These are phyloP conservation scores for Sylvilagus bachmani DNA, from an alignment of 2,113 vertebrate species.

Conservation along the genomic window DNA sequence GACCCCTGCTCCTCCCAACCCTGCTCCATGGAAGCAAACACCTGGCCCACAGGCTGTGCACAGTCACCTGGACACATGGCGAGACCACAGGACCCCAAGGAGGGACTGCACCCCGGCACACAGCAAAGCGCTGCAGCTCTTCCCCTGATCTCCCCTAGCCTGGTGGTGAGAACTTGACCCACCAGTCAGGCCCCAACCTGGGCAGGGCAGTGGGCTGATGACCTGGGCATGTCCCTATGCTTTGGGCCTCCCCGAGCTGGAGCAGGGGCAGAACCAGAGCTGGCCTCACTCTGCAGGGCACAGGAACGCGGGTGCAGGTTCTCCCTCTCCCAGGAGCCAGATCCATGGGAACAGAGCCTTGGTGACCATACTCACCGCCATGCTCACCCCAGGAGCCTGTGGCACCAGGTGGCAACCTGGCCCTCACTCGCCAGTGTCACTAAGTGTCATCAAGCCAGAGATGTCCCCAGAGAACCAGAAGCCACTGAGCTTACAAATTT, in stretches of 20 bases:
- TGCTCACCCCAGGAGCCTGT: background rate
- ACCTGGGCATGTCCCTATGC: background rate
- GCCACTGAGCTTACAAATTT: background rate
- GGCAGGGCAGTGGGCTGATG: no score
- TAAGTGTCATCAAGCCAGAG: background rate
- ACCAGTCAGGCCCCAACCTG: background rate
- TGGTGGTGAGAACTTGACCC: background rate
- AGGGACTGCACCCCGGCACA: background rate
- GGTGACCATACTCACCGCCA: background rate
- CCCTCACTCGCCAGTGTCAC: no score
- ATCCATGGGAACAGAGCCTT: background rate
- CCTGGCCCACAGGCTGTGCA: background rate
- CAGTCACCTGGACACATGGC: accelerated
- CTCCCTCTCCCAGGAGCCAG: background rate
- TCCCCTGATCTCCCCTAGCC: background rate
- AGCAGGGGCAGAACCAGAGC: background rate
- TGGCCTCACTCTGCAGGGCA: background rate
- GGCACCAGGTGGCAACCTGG: background rate
- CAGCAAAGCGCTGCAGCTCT: background rate
- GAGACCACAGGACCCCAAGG: background rate
- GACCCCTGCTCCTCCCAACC: background rate
- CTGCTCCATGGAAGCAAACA: background rate
- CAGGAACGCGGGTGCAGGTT: background rate
- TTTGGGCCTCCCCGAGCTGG: background rate
- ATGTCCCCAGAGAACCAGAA: background rate